phyloP scores from a whole-genome alignment of 2,888 invertebrate genomes.

The Synergus gifuensis region DNA sequence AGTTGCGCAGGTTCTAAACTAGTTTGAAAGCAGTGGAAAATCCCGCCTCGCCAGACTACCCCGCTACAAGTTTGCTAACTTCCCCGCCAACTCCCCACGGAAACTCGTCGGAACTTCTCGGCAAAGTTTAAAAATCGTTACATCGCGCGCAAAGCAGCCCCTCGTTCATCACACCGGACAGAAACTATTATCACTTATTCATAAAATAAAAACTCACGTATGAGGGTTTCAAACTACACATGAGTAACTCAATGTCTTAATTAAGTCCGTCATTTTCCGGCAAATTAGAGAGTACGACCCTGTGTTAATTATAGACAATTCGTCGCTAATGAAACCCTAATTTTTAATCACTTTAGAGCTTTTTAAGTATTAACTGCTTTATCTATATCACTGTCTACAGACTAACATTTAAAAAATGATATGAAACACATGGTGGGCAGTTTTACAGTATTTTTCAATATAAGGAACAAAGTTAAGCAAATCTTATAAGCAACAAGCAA shows the following conservation, averaged over 20 bases:
- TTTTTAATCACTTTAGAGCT: background rate
- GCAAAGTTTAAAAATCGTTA: slow-evolving; percentile 76
- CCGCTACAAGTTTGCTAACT: slow-evolving; percentile 71
- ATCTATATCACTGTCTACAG: background rate
- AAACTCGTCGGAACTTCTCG: slow-evolving; percentile 67
- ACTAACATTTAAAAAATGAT: background rate
- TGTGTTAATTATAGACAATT: background rate
- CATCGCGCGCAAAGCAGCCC: slow-evolving; percentile 62
- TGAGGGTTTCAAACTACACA: background rate
- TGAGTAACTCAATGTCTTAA: background rate
- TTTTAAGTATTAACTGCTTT: background rate
- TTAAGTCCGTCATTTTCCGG: background rate
- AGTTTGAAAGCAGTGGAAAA: slow-evolving; percentile 45
- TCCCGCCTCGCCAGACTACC: slow-evolving; percentile 57
- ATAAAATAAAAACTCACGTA: background rate
- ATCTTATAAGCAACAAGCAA: no score
- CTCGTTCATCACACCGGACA: slow-evolving; percentile 4
- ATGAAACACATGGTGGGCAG: background rate
- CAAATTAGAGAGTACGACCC: background rate
- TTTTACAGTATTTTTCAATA: no score
- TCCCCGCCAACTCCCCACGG: slow-evolving; percentile 64
- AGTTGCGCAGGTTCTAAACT: slow-evolving; percentile 32
- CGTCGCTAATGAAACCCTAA: background rate
- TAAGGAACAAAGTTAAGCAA: no score
- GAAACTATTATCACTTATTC: background rate